Evolutionary conservation across 2,888 invertebrate genomes (phyloP).

Genomic region (Chaetoderma sp.): DNA sequence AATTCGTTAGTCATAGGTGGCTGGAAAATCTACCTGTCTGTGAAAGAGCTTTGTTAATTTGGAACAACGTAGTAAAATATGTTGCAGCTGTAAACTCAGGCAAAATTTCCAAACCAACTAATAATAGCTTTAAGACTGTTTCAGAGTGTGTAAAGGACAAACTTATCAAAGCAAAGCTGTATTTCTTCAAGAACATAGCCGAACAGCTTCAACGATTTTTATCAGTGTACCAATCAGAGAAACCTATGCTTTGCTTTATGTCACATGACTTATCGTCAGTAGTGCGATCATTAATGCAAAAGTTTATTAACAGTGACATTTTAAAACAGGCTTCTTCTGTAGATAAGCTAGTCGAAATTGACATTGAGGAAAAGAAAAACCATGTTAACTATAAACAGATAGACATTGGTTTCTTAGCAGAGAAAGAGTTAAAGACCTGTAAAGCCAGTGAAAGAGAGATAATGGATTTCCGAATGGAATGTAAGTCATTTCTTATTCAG

Average conservation of each 20-base stretch:
- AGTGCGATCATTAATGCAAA: background rate
- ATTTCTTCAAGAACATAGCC: background rate
- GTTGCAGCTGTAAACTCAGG: background rate
- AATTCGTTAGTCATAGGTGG: constrained; percentile 25
- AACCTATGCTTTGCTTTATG: constrained; percentile 1
- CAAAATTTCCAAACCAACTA: background rate
- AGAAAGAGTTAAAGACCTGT: background rate
- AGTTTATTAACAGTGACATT: background rate
- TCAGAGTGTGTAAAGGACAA: background rate
- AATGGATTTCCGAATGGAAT: constrained; percentile 9
- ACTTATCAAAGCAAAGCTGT: background rate
- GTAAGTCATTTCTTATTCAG: constrained; percentile 2
- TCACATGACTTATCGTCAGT: background rate
- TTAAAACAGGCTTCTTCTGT: too few relatives aligned
- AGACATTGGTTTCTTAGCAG: background rate
- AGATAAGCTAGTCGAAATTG: background rate
- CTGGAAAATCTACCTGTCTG: constrained; percentile 24
- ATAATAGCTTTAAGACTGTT: background rate
- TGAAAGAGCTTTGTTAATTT: constrained; percentile 22
- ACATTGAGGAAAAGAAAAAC: background rate
- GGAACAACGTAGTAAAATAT: constrained; percentile 6
- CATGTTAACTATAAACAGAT: background rate
- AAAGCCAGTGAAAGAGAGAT: background rate
- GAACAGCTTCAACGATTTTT: background rate
- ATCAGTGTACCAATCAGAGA: background rate